Base-by-base conservation (phyloP, 2,797 vertebrate species). In the Carduelis carduelis region DNA sequence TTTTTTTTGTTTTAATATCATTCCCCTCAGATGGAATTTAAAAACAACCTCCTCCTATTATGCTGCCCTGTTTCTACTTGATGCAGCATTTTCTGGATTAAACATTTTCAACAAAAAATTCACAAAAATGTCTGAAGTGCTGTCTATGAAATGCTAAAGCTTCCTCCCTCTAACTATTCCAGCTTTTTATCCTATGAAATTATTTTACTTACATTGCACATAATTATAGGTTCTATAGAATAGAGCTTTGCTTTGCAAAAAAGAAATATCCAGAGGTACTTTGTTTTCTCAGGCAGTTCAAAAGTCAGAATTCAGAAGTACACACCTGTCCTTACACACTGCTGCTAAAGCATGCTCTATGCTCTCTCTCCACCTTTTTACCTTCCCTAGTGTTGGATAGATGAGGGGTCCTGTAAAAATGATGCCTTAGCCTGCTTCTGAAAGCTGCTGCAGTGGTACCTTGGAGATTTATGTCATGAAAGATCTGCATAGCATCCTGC, bases 381-480 rank as follows among this genome's bases (percentile, higher is more conserved):
- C 11, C 75, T 85, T 76, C 16, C 23, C 41, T 32, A 55, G n/a
- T 35, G 17, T 39, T 85, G 77, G 49, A 86, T 34, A 87, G 39
- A 90, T 76, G 83, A 59, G 34, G 23, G 30, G 18, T 66, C 55
- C 68, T 66, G 37, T 32, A 90, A 89, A 80, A 89, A 70, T 24
- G 49, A 83, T 49, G 49, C n/a, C 35, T 61, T 83, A 44, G 24
- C 34, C 12, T 84, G 59, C 53, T 35, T 79, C 86, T 76, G 35
- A 93, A 94, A 78, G 32, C 71, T 64, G 47, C 88, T 92, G 28
- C n/a, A 68, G 41, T 74, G 68, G 3, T 64, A 70, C 28, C 49
- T 89, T 68, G 77, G 60, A 96, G 83, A 95, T 90, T 90, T 89
- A 93, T 39, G 43, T 49, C 47, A 44, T 49, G 61, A 84, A 89